These are phyloP conservation scores for Morinoia aosen DNA, from an alignment of 2,888 invertebrate species.

Conservation along the genomic window DNA sequence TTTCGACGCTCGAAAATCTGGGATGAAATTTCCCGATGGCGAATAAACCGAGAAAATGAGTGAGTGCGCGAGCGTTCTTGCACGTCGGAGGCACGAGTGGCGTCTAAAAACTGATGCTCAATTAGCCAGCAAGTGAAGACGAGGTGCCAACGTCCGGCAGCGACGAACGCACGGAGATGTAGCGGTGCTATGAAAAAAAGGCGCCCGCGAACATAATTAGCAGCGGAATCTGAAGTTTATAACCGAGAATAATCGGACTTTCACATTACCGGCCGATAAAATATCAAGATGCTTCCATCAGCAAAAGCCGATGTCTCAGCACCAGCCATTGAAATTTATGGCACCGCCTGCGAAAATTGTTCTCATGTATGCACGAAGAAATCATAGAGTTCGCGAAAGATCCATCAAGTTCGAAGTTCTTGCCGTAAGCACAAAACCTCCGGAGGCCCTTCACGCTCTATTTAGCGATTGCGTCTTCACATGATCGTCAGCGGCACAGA, in stretches of 20 bases:
- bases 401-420: slow-evolving; percentile 50
- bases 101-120: not conserved
- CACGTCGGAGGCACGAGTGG: not conserved
- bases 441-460: slow-evolving; percentile 41
- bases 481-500: not conserved
- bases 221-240: slow-evolving; percentile 25
- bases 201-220: not conserved
- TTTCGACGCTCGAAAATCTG: not conserved
- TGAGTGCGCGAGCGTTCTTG: not conserved
- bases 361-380: slow-evolving; percentile 36
- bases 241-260: slow-evolving; percentile 41
- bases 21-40: not conserved
- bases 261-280: slow-evolving; percentile 42
- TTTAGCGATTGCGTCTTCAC: slow-evolving; percentile 39
- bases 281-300: slow-evolving; percentile 40
- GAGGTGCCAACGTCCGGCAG: not conserved
- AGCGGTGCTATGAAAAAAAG: not conserved
- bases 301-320: not conserved
- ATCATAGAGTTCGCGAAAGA: slow-evolving; percentile 45
- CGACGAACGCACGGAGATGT: not conserved
- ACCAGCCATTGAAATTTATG: slow-evolving; percentile 33
- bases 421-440: slow-evolving; percentile 37
- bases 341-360: not conserved
- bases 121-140: not conserved
- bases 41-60: not conserved